Percentiles rank a stretch among this genome's conserved stretches.
phyloP scores from a whole-genome alignment of 2,797 vertebrate species.

The Gambelia wislizenii region DNA sequence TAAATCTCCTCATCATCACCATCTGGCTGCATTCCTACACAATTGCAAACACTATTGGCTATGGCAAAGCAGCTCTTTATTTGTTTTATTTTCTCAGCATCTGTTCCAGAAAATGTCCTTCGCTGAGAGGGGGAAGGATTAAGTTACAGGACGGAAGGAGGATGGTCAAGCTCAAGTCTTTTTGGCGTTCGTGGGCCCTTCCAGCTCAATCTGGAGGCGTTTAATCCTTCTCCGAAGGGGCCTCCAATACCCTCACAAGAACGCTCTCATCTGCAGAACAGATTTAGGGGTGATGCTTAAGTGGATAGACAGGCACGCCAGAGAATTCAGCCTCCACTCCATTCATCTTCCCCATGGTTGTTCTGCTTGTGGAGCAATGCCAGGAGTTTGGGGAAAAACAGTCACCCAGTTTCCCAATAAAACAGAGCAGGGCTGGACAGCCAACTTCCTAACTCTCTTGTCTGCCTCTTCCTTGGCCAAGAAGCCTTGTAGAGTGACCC shows the following conservation, averaged over 20 bases:
- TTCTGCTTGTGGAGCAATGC: neutral
- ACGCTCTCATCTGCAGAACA: constrained; percentile 64
- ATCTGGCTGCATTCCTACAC: neutral
- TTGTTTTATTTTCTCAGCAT: neutral
- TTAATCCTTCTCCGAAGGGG: constrained; percentile 43
- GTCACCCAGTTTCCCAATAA: neutral
- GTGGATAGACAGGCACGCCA: neutral
- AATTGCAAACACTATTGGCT: neutral
- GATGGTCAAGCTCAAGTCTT: neutral
- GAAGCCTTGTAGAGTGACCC: neutral
- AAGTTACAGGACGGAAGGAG: rapidly evolving
- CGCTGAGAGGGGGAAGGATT: neutral
- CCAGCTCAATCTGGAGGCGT: constrained; percentile 52
- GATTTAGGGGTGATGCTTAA: constrained; percentile 51
- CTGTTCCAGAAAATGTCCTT: neutral
- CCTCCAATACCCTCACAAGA: constrained; percentile 9
- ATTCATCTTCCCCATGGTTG: neutral
- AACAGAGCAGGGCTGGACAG: neutral
- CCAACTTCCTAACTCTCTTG: neutral
- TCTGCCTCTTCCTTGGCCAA: neutral
- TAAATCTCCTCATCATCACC: no score
- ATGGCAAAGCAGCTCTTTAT: neutral
- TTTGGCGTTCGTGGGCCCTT: constrained; percentile 2
- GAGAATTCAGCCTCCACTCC: neutral
- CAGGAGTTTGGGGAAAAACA: neutral